Percentiles rank a stretch among this genome's conserved stretches.
phyloP scores from a whole-genome alignment of 2,888 invertebrate species.

The Prosapia bicincta region DNA sequence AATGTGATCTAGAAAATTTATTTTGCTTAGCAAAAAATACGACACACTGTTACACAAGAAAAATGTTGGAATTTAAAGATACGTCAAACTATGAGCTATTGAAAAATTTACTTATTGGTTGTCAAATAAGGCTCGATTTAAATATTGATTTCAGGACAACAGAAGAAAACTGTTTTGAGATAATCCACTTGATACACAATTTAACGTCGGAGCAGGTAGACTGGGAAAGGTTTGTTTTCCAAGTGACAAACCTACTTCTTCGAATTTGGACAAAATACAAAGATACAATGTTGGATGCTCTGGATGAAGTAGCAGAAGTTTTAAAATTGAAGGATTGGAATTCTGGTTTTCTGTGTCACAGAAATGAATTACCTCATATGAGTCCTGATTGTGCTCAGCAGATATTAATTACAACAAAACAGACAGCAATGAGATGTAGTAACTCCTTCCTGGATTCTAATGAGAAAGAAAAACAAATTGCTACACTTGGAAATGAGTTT shows the following conservation, averaged over 20 bases:
- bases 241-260: conserved; percentile 7
- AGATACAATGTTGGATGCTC: conserved; percentile 14
- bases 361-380: not conserved
- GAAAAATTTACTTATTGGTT: conserved; percentile 16
- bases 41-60: conserved; percentile 10
- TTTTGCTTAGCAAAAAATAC: conserved; percentile 21
- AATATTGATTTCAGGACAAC: conserved; percentile 17
- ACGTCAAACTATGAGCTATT: conserved; percentile 12
- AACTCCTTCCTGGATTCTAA: not conserved
- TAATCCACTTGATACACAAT: not conserved
- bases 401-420: conserved; percentile 11
- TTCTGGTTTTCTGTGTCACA: not conserved
- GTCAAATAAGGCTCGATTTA: not conserved
- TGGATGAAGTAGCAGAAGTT: conserved; percentile 14
- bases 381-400: conserved; percentile 23
- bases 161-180: not conserved
- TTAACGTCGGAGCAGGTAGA: conserved; percentile 1
- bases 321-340: conserved; percentile 14
- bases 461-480: conserved; percentile 2
- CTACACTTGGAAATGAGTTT: conserved; percentile 16
- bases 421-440: conserved; percentile 14
- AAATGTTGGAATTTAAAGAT: conserved; percentile 21
- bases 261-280: conserved; percentile 20
- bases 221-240: conserved; percentile 12
- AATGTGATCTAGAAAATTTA: conserved; percentile 17